Evolutionary conservation across 2,888 invertebrate species (phyloP).

Genomic region (Campoplex capitator): DNA sequence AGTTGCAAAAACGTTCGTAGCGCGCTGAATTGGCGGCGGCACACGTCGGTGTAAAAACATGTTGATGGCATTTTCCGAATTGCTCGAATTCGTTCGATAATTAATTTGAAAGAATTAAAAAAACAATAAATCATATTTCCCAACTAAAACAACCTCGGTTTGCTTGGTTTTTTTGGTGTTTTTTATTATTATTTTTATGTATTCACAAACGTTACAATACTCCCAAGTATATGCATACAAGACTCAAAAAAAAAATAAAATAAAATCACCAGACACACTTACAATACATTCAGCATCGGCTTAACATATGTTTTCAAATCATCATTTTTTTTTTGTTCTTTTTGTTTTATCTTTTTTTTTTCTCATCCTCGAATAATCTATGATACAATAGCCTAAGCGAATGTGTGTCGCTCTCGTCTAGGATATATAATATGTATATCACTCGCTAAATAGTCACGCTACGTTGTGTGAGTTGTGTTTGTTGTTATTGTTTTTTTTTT

Average conservation of each 20-base stretch:
- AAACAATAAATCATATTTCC: neutral
- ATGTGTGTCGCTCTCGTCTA: constrained; percentile 55
- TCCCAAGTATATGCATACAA: constrained; percentile 79
- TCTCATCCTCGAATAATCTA: constrained; percentile 63
- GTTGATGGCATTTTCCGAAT: too few relatives aligned
- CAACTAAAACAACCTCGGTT: constrained; percentile 14
- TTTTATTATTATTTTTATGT: constrained; percentile 76
- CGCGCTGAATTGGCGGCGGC: too few relatives aligned
- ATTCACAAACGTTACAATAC: constrained; percentile 82
- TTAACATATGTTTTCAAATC: constrained; percentile 45
- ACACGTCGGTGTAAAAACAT: neutral
- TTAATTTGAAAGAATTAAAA: neutral
- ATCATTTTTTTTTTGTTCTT: constrained; percentile 46
- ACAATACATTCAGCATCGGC: constrained; percentile 70
- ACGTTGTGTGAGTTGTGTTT: constrained; percentile 27
- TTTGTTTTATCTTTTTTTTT: constrained; percentile 10
- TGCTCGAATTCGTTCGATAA: neutral
- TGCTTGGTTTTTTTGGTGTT: constrained; percentile 75
- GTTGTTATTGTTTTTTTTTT: neutral
- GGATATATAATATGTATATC: constrained; percentile 53
- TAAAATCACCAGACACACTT: constrained; percentile 73
- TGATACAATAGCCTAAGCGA: constrained; percentile 64
- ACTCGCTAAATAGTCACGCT: constrained; percentile 57
- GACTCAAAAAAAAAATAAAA: constrained; percentile 74
- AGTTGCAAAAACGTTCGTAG: neutral